A percentile compares a stretch with the other conserved stretches of the same genome.
Conservation (phyloP, 2,797 vertebrate species). For the Amblyopsis hoosieri region DNA sequence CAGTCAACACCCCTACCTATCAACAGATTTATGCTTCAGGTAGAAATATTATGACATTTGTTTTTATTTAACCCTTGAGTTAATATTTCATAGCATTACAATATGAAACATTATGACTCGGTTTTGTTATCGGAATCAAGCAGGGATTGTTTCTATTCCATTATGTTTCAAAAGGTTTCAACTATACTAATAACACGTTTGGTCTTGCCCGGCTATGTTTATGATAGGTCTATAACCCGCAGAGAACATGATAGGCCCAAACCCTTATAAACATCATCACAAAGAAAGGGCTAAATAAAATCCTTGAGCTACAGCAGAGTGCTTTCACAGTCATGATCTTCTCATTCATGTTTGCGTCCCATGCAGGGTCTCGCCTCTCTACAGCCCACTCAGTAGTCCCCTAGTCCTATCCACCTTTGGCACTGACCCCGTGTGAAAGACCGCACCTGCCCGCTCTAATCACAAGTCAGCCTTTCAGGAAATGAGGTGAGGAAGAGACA, state of each 20-base stretch:
- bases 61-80: no score
- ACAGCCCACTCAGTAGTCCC: conserved; percentile 4
- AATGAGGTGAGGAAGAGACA: conserved; percentile 25
- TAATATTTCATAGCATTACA: no score
- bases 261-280: conserved; percentile 30
- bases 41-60: no score
- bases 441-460: conserved; percentile 40
- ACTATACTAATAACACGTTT: conserved; percentile 21
- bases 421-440: conserved; percentile 40
- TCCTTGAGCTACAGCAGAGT: neutral
- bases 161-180: conserved; percentile 5
- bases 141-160: no score
- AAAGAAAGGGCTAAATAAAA: neutral
- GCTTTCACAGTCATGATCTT: neutral
- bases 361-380: no score
- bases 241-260: conserved; percentile 33
- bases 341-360: neutral
- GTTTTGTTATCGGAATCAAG: no score
- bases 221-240: conserved; percentile 23
- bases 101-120: no score
- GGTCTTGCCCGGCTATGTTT: conserved; percentile 45
- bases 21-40: no score
- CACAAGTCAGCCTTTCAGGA: conserved; percentile 24
- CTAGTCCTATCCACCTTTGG: conserved; percentile 20
- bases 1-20: no score